These are phyloP conservation scores for Patiria pectinifera DNA, from an alignment of 53 echinoderm and acorn worm genomes.

Conservation along the genomic window DNA sequence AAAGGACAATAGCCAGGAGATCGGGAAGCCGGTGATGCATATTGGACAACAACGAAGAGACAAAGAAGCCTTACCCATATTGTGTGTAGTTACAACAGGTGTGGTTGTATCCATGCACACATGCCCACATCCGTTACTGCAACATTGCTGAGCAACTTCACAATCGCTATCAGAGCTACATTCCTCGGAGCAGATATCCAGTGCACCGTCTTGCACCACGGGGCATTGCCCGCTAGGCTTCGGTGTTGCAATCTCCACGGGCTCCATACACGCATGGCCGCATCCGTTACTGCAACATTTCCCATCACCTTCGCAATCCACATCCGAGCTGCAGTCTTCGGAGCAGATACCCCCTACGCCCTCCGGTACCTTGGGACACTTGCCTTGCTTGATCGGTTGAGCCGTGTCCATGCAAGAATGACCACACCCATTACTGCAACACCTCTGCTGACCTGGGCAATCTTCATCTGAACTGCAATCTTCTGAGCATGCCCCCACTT, in stretches of 20 bases:
- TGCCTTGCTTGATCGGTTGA: background rate
- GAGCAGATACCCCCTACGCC: slow-evolving; percentile 7
- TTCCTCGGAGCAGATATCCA: slow-evolving; percentile 67
- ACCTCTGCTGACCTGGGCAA: slow-evolving; percentile 58
- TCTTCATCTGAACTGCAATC: slow-evolving; percentile 64
- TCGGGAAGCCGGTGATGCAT: too few species aligned
- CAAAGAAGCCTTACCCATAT: background rate
- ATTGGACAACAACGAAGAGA: too few species aligned
- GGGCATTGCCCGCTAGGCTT: background rate
- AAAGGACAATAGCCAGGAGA: too few species aligned
- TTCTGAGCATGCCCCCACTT: slow-evolving; percentile 66
- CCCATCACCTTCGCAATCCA: background rate
- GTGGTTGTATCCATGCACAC: slow-evolving; percentile 56
- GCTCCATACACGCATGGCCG: slow-evolving; percentile 65
- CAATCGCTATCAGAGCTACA: slow-evolving; percentile 68
- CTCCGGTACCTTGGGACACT: slow-evolving; percentile 4
- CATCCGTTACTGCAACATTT: slow-evolving; percentile 78
- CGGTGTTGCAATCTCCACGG: background rate
- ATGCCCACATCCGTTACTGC: slow-evolving; percentile 80
- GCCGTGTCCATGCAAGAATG: background rate
- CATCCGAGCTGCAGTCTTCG: slow-evolving; percentile 31
- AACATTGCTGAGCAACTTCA: slow-evolving; percentile 60
- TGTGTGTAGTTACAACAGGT: background rate
- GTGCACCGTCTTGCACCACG: background rate
- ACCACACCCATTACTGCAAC: slow-evolving; percentile 48